phyloP scores from a whole-genome alignment of 2,888 invertebrate genomes.

The Branchellion lobata region DNA sequence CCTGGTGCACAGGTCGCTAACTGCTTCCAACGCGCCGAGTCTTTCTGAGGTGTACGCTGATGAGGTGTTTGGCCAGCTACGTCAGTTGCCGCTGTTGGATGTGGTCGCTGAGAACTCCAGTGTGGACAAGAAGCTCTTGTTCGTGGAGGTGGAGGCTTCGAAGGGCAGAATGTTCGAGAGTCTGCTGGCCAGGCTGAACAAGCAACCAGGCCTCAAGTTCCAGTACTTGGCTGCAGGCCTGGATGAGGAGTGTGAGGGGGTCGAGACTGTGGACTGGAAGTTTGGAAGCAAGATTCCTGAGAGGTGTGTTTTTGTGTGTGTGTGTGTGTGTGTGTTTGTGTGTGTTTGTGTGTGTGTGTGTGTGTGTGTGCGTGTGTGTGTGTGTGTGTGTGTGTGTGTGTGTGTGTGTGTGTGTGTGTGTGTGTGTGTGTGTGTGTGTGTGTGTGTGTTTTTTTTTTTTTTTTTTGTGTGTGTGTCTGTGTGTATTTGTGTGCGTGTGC shows the following conservation, averaged over 20 bases:
- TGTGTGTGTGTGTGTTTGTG: no score
- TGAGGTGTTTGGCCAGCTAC: conserved; percentile 10
- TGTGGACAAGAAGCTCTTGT: conserved; percentile 69
- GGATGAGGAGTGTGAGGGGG: conserved; percentile 58
- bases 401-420: no score
- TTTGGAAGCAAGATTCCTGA: conserved; percentile 56
- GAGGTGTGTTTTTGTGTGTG: conserved; percentile 1
- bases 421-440: no score
- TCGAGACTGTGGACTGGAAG: conserved; percentile 67
- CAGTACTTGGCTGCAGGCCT: conserved; percentile 68
- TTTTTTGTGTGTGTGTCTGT: no score
- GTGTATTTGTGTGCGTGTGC: no score
- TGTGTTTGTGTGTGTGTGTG: no score
- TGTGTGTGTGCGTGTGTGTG: no score
- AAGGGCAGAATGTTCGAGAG: conserved; percentile 51
- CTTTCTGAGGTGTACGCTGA: conserved; percentile 22
- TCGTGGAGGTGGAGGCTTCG: conserved; percentile 53
- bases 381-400: no score
- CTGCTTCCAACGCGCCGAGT: neutral
- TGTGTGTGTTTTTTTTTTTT: no score
- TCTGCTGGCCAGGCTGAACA: conserved; percentile 62
- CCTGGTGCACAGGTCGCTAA: neutral
- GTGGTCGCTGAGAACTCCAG: conserved; percentile 76
- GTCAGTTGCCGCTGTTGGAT: conserved; percentile 66
- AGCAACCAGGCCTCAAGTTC: conserved; percentile 71